Conservation (phyloP, 2,888 invertebrate genomes). For the Masnerella sp. region DNA sequence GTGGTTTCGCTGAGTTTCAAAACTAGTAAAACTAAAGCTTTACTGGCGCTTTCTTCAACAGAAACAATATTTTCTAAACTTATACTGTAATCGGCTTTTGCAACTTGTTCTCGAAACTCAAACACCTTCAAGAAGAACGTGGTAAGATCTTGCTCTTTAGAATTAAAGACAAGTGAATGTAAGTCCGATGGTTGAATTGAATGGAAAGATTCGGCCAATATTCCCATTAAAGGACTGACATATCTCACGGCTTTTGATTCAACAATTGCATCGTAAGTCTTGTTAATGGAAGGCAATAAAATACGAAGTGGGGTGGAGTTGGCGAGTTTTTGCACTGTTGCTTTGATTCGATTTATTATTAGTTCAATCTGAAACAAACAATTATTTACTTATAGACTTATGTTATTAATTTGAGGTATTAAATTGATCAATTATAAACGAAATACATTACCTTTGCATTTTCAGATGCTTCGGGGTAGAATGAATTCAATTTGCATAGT, state of each 20-base stretch:
- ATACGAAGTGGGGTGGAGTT: slow-evolving; percentile 85
- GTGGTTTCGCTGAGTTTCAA: slow-evolving; percentile 92
- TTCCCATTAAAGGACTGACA: slow-evolving; percentile 85
- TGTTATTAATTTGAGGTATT: slow-evolving; percentile 1
- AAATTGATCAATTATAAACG: too few species aligned
- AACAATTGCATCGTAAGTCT: slow-evolving; percentile 82
- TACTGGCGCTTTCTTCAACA: slow-evolving; percentile 87
- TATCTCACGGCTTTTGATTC: slow-evolving; percentile 81
- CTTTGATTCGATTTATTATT: slow-evolving; percentile 80
- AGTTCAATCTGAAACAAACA: slow-evolving; percentile 70
- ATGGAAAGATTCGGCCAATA: slow-evolving; percentile 86
- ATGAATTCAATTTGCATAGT: slow-evolving; percentile 79
- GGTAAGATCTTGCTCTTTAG: slow-evolving; percentile 81
- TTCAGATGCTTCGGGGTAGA: slow-evolving; percentile 70
- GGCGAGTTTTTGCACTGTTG: slow-evolving; percentile 84
- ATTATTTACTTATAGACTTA: not conserved
- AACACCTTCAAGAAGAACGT: slow-evolving; percentile 86
- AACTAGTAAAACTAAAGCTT: slow-evolving; percentile 88
- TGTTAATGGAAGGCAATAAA: slow-evolving; percentile 85
- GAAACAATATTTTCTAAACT: slow-evolving; percentile 78
- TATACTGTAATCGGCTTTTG: slow-evolving; percentile 70
- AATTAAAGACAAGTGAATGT: slow-evolving; percentile 79
- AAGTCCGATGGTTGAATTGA: slow-evolving; percentile 83
- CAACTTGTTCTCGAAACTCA: slow-evolving; percentile 82
- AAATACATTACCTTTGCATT: slow-evolving; percentile 74